phyloP scores from a whole-genome alignment of 2,888 invertebrate genomes.

The Mythimna impura region DNA sequence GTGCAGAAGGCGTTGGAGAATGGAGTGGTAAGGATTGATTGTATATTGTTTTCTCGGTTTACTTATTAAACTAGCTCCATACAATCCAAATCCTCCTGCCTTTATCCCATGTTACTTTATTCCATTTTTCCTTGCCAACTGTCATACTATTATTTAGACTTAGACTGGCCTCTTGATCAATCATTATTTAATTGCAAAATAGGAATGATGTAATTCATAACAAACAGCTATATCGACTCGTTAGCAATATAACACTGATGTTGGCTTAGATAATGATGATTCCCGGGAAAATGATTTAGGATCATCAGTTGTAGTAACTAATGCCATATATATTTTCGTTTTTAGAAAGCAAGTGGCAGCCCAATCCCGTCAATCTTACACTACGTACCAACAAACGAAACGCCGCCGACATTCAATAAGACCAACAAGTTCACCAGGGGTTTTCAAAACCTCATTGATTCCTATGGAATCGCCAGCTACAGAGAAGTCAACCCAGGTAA shows the following conservation, averaged over 20 bases:
- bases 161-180: no score
- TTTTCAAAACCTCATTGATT: conserved; percentile 96
- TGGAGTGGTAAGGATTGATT: conserved; percentile 92
- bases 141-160: no score
- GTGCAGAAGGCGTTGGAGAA: conserved; percentile 95
- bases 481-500: conserved; percentile 96
- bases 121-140: no score
- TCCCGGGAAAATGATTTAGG: background rate
- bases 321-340: conserved; percentile 3
- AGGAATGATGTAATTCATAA: no score
- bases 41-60: background rate
- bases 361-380: conserved; percentile 96
- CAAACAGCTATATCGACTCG: no score
- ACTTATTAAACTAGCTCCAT: no score
- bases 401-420: conserved; percentile 95
- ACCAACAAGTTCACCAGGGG: conserved; percentile 96
- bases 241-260: no score
- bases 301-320: background rate
- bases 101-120: no score
- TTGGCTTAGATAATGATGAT: no score
- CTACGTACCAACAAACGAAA: conserved; percentile 93
- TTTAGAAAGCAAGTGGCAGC: conserved; percentile 92
- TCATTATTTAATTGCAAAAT: no score
- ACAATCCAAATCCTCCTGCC: no score
- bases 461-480: conserved; percentile 96